These are phyloP conservation scores for Orthosia gracilis DNA, from an alignment of 2,888 invertebrate species.

Conservation along the genomic window DNA sequence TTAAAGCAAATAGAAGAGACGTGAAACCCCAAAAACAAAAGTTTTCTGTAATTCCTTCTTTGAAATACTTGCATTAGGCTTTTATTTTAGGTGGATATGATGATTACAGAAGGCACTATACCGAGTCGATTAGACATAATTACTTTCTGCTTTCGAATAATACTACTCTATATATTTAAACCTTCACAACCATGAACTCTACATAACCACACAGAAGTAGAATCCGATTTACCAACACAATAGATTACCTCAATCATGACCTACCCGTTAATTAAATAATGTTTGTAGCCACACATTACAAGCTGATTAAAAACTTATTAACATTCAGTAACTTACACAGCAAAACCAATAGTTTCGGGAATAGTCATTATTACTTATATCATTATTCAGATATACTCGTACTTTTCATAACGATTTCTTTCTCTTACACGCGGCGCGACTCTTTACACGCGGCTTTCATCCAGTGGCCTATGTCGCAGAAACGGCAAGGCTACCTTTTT, in stretches of 20 bases:
- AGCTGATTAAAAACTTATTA: constrained; percentile 57
- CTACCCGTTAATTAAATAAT: constrained; percentile 40
- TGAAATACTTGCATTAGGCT: too few relatives aligned
- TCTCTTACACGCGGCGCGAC: too few relatives aligned
- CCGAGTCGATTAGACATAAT: too few relatives aligned
- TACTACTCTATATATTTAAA: not conserved
- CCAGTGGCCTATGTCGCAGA: too few relatives aligned
- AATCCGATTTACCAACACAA: constrained; percentile 20
- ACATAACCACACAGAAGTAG: not conserved
- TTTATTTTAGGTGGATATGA: too few relatives aligned
- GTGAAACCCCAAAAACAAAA: too few relatives aligned
- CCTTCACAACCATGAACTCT: not conserved
- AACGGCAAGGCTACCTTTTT: too few relatives aligned
- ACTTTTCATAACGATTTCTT: not conserved
- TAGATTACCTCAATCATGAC: constrained; percentile 30
- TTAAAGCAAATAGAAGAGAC: too few relatives aligned
- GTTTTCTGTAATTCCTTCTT: too few relatives aligned
- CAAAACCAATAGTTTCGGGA: constrained; percentile 25
- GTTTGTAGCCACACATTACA: constrained; percentile 32
- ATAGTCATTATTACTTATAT: constrained; percentile 14
- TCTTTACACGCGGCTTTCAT: too few relatives aligned
- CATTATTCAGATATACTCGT: not conserved
- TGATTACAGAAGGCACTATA: too few relatives aligned
- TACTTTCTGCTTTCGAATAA: not conserved
- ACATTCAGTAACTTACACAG: constrained; percentile 52